Evolutionary conservation across 2,888 invertebrate species (phyloP).

Genomic region (Drosophila anomelani): DNA sequence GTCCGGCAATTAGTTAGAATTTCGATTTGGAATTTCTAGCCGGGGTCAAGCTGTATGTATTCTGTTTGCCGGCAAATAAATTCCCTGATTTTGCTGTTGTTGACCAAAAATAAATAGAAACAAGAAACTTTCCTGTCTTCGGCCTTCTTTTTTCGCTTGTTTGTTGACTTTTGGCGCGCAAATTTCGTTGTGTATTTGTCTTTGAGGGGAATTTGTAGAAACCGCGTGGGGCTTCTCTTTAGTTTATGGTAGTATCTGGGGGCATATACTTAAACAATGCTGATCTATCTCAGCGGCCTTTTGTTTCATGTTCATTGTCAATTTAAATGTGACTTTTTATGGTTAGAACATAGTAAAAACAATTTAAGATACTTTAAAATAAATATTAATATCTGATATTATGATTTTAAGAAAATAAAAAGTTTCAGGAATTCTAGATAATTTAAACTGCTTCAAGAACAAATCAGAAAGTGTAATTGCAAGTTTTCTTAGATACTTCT

Average conservation of each 20-base stretch:
- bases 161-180: constrained; percentile 53
- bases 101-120: constrained; percentile 17
- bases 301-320: constrained; percentile 9
- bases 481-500: neutral
- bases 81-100: constrained; percentile 29
- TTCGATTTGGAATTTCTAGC: constrained; percentile 42
- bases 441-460: too few relatives aligned
- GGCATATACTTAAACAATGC: constrained; percentile 24
- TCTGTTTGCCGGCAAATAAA: constrained; percentile 45
- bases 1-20: constrained; percentile 55
- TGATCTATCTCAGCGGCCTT: constrained; percentile 11
- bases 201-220: constrained; percentile 44
- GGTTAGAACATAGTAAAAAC: too few relatives aligned
- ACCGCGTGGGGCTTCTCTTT: constrained; percentile 11
- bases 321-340: constrained; percentile 11
- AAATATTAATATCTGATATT: neutral
- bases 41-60: constrained; percentile 5
- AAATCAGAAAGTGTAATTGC: neutral
- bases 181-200: constrained; percentile 40
- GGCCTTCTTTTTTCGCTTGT: constrained; percentile 26
- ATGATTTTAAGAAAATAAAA: too few relatives aligned
- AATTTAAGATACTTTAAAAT: too few relatives aligned
- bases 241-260: constrained; percentile 15
- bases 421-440: too few relatives aligned
- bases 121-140: constrained; percentile 21